Base-by-base conservation (phyloP, 1,140 invertebrate species). In the Camponotus floridanus region DNA sequence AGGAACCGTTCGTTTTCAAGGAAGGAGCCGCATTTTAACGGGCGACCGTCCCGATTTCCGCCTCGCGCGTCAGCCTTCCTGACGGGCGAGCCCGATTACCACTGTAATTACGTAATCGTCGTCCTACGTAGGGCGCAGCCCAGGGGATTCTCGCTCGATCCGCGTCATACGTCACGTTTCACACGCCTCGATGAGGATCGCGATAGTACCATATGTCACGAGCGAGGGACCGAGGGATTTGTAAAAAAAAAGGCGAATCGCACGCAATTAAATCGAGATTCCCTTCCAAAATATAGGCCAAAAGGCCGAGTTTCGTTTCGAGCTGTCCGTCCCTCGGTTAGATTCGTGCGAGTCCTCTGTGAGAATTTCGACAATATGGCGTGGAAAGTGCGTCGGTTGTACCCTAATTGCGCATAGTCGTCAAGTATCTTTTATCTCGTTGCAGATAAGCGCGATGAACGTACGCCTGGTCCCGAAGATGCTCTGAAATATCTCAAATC, bases 341-440 rank as follows among this genome's bases (percentile, higher is more conserved):
- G 48, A 31, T 9, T 64, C 36, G 33, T 76, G 67, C 15, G 26
- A 65, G 33, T 86, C 1, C 36, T 39, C 36, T 61, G 78, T 71
- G 51, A 81, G 36, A 80, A 59, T n/a, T 15, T 88, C 18, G 5
- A 59, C 90, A 91, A 91, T 87, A 91, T 91, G 90, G 90, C 90
- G 89, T 85, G 45, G 61, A 85, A 33, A 64, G 86, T 48, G 78
- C 76, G 67, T 88, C 62, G 57, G 48, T 84, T 59, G 31, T 3
- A 8, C 13, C 15, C 68, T 62, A 26, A 26, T 26, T 8, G 0
- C 45, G 8, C 13, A 2, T 13, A 36, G 39, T 73, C 11, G 79
- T 81, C 39, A 57, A 79, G 74, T 86, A 61, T 93, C 83, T 92
- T 89, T 88, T 92, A 87, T 92, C 89, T 92, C 64, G 85, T 92